Percentiles rank a stretch among this genome's conserved stretches.
These are phyloP conservation scores for Drosophila lacteicornis DNA, from an alignment of 1,140 invertebrate species.

Conservation along the genomic window DNA sequence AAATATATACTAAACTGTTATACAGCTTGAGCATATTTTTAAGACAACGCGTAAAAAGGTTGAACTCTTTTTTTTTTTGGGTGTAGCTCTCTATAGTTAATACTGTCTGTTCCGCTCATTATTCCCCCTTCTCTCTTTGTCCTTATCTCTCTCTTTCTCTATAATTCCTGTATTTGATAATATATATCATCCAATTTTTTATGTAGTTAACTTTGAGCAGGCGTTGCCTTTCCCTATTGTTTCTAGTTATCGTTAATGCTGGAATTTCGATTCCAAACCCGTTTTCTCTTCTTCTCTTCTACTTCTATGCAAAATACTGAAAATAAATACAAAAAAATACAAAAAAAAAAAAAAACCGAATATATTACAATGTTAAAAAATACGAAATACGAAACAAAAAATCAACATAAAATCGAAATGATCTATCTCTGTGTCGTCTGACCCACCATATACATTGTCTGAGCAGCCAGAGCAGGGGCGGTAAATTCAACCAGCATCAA, in stretches of 20 bases:
- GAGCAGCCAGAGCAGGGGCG: conserved; percentile 53
- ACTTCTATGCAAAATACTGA: conserved; percentile 69
- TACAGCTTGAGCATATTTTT: too few relatives aligned
- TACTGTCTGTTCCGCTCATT: not conserved
- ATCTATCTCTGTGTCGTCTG: conserved; percentile 29
- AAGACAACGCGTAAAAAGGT: too few relatives aligned
- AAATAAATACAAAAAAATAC: conserved; percentile 18
- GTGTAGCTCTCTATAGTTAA: too few relatives aligned
- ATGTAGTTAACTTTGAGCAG: conserved; percentile 53
- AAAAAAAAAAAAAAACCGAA: conserved; percentile 1
- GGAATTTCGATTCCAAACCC: conserved; percentile 82
- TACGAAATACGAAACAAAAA: conserved; percentile 1
- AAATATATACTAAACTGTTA: too few relatives aligned
- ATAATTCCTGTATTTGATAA: conserved; percentile 10
- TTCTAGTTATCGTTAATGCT: conserved; percentile 76
- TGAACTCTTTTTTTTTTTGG: too few relatives aligned
- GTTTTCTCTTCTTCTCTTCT: conserved; percentile 81
- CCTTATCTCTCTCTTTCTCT: conserved; percentile 1
- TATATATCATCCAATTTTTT: conserved; percentile 21
- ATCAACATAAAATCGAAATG: conserved; percentile 17
- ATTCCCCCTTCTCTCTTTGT: conserved; percentile 16
- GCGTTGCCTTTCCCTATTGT: conserved; percentile 16
- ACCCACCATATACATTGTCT: conserved; percentile 41
- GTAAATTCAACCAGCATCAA: conserved; percentile 52
- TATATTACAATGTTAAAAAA: conserved; percentile 24